Conservation (phyloP, 2,797 vertebrate genomes). For the Alcedo quadribrachys region DNA sequence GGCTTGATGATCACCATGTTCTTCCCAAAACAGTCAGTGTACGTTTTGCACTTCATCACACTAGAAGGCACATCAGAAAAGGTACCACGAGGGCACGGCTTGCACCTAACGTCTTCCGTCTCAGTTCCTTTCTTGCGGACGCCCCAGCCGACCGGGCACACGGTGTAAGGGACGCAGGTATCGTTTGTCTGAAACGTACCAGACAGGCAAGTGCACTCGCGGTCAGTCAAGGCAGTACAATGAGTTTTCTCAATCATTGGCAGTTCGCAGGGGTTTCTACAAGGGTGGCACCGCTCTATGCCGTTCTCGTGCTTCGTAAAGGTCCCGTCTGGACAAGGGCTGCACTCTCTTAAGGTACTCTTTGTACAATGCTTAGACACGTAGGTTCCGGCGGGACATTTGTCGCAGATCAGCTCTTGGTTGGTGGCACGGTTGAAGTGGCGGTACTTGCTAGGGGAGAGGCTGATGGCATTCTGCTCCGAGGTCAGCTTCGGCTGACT, state of each 20-base stretch:
- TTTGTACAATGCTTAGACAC: conserved; percentile 90
- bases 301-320: conserved; percentile 93
- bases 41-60: conserved; percentile 83
- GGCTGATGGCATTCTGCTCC: conserved; percentile 75
- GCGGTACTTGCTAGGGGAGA: conserved; percentile 85
- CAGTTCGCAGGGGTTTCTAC: conserved; percentile 81
- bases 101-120: conserved; percentile 89
- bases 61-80: conserved; percentile 89
- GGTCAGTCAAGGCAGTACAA: conserved; percentile 89
- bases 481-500: conserved; percentile 77
- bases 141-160: conserved; percentile 88
- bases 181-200: conserved; percentile 80
- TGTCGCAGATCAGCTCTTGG: conserved; percentile 87
- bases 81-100: conserved; percentile 86
- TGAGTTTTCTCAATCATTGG: conserved; percentile 85
- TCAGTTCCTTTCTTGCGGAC: conserved; percentile 88
- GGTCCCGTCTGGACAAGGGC: conserved; percentile 84
- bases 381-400: conserved; percentile 93
- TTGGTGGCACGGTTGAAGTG: conserved; percentile 85
- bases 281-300: conserved; percentile 89
- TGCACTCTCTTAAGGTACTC: conserved; percentile 87
- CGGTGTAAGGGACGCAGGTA: conserved; percentile 82
- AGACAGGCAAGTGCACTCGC: conserved; percentile 87
- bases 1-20: conserved; percentile 82
- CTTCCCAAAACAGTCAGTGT: conserved; percentile 87